Base-by-base conservation (phyloP, 2,113 vertebrate species). In the Istiophorus platypterus region DNA sequence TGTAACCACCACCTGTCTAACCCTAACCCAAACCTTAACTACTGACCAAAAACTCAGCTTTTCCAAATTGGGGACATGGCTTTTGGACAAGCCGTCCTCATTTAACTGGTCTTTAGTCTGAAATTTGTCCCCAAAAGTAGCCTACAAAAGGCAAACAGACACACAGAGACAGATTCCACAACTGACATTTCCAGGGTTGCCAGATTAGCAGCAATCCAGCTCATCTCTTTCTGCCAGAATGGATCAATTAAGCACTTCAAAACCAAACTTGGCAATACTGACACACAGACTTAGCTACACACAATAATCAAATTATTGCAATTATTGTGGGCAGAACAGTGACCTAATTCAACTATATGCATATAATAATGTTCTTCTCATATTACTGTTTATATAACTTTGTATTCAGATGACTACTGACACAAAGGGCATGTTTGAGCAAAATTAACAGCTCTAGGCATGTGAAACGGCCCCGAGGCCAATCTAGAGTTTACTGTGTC, bases 121-220 rank as follows among this genome's bases (percentile, higher is more conserved):
- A 34, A 34, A 34, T 34, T 34, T 34, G 31, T 34, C 31, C 31
- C 31, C 31, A 34, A 34, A 34, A 34, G 31, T 34, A 34, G 31
- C 31, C 31, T 34, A 34, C 31, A 6, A 34, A 3, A 34, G 31
- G 6, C 31, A 34, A 6, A 34, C 31, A 34, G 31, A 75, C 51
- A 54, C 51, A 78, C 42, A 56, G 49, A 49, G 57, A 74, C 11
- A 20, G 3, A 62, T 10, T 59, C 51, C 31, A 65, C 24, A 56
- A 63, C 18, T 85, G 75, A 85, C 72, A 86, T 92, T 85, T 87
- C 22, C 29, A 84, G 39, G 37, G 72, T 71, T 86, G 61, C 76
- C 83, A 87, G 78, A 88, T 88, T 92, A 85, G 45, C 51, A 81
- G 41, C 47, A 76, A 80, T 69, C 80, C 67, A 82, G 72, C 54